phyloP scores from a whole-genome alignment of 2,113 vertebrate genomes.

The Cairina moschata region DNA sequence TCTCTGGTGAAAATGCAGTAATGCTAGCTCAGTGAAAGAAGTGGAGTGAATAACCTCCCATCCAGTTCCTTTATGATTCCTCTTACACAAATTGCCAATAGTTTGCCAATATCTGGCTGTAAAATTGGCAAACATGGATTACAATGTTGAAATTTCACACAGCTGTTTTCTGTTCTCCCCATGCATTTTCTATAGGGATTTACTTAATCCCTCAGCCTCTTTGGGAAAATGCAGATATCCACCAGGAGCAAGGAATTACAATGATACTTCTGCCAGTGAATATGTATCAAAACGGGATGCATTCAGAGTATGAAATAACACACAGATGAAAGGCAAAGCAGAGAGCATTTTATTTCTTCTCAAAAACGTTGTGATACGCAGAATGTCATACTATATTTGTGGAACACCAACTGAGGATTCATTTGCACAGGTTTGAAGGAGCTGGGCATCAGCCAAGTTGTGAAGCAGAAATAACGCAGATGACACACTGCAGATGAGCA shows the following conservation, averaged over 20 bases:
- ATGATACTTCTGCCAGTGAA: conserved; percentile 12
- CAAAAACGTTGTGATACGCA: neutral
- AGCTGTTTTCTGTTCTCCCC: neutral
- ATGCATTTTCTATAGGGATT: conserved; percentile 37
- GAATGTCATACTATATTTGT: neutral
- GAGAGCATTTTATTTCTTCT: neutral
- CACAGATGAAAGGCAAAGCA: conserved; percentile 10
- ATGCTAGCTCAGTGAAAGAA: neutral
- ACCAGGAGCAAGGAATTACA: conserved; percentile 48
- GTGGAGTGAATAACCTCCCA: neutral
- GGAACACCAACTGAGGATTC: neutral
- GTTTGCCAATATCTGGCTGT: neutral
- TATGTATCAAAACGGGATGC: conserved; percentile 34
- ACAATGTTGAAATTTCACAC: conserved; percentile 39
- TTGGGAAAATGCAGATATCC: conserved; percentile 32
- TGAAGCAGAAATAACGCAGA: neutral
- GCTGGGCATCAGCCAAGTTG: neutral
- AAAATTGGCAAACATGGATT: conserved; percentile 43
- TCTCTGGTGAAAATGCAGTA: neutral
- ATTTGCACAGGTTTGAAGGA: neutral
- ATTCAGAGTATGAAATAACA: conserved; percentile 18
- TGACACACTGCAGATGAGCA: neutral
- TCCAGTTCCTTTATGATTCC: neutral
- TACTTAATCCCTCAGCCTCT: conserved; percentile 55
- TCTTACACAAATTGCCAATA: neutral